A percentile compares a stretch with the other conserved stretches of the same genome.
Evolutionary conservation across 2,888 invertebrate species (phyloP).

Genomic region (Nyleta sp.): DNA sequence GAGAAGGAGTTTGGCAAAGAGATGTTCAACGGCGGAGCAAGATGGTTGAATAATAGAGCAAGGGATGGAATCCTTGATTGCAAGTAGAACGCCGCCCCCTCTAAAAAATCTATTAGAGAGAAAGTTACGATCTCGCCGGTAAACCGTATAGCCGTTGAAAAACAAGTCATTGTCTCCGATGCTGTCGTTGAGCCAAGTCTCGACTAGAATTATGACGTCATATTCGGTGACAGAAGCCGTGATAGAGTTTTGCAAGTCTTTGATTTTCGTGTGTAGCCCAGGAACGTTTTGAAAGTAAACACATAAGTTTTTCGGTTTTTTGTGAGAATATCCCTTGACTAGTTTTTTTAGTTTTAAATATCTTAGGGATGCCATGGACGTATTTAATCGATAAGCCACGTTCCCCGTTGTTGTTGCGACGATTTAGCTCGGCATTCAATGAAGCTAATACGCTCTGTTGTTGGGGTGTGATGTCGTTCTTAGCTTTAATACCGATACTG

Average conservation of each 20-base stretch:
- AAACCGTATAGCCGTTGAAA: slow-evolving; percentile 4
- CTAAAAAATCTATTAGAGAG: neutral
- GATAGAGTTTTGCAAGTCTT: neutral
- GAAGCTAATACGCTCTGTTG: slow-evolving; percentile 9
- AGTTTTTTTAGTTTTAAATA: neutral
- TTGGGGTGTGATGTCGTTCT: slow-evolving; percentile 22
- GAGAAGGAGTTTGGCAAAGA: neutral
- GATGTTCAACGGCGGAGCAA: neutral
- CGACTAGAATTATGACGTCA: slow-evolving; percentile 14
- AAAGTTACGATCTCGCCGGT: slow-evolving; percentile 12
- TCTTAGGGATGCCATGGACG: neutral
- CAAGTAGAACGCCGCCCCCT: slow-evolving; percentile 27
- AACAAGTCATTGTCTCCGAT: neutral
- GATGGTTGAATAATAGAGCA: neutral
- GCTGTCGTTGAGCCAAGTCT: slow-evolving; percentile 17
- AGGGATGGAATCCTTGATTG: neutral
- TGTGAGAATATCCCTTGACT: too few species aligned
- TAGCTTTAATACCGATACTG: neutral
- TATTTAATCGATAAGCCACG: neutral
- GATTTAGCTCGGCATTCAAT: too few species aligned
- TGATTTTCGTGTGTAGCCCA: slow-evolving; percentile 6
- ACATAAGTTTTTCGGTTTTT: neutral
- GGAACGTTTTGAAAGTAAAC: slow-evolving; percentile 18
- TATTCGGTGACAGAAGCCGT: neutral
- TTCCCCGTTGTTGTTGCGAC: neutral